A percentile compares a stretch with the other conserved stretches of the same genome.
phyloP scores from a whole-genome alignment of 2,888 invertebrate genomes.

The Spodoptera picta region DNA sequence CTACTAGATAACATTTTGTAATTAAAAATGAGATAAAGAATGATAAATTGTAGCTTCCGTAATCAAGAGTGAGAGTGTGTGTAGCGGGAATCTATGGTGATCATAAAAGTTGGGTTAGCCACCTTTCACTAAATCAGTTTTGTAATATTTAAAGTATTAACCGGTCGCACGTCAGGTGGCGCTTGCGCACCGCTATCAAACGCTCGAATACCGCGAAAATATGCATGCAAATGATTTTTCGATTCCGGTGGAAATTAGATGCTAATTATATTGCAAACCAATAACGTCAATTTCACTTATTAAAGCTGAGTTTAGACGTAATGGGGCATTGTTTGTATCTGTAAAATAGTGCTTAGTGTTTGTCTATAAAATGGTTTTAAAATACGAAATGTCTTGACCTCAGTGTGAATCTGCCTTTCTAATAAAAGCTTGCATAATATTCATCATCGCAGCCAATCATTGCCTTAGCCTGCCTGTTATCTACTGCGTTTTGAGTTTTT shows the following conservation, averaged over 20 bases:
- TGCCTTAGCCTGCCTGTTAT: constrained; percentile 30
- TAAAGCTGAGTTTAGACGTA: constrained; percentile 10
- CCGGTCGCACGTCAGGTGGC: constrained; percentile 19
- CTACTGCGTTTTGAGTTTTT: constrained; percentile 18
- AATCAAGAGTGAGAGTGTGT: constrained; percentile 25
- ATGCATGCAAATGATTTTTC: constrained; percentile 34
- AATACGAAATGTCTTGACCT: constrained; percentile 47
- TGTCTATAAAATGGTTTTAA: constrained; percentile 23
- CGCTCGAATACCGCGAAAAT: constrained; percentile 21
- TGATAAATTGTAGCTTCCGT: constrained; percentile 7
- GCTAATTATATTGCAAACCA: constrained; percentile 5
- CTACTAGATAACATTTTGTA: background rate
- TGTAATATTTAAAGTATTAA: constrained; percentile 36
- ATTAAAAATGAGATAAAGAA: constrained; percentile 4
- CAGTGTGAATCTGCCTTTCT: constrained; percentile 54
- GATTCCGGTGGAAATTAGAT: constrained; percentile 37
- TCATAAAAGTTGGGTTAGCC: constrained; percentile 28
- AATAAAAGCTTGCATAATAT: constrained; percentile 53
- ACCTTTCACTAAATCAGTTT: constrained; percentile 53
- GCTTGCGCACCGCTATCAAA: constrained; percentile 31
- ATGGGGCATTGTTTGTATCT: background rate
- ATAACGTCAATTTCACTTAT: constrained; percentile 5
- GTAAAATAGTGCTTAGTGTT: constrained; percentile 5
- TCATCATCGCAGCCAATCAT: constrained; percentile 31
- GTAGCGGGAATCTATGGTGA: constrained; percentile 25